phyloP scores from a whole-genome alignment of 2,113 vertebrate genomes.

The Elachura formosa region DNA sequence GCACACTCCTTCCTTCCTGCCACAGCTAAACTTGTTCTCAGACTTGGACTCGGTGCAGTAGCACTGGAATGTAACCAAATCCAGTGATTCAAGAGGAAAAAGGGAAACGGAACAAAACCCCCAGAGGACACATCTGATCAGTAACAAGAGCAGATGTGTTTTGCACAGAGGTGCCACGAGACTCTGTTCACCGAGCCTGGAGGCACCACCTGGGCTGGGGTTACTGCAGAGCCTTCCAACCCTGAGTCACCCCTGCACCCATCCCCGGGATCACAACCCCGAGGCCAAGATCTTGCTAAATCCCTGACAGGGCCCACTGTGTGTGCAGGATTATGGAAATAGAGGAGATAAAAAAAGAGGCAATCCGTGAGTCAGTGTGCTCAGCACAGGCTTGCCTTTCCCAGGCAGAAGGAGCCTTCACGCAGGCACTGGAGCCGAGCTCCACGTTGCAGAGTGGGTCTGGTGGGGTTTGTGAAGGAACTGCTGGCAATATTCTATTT shows the following conservation, averaged over 20 bases:
- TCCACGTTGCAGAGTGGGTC: background rate
- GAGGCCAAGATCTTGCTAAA: background rate
- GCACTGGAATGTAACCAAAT: background rate
- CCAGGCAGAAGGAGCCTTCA: background rate
- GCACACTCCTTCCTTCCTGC: conserved; percentile 8
- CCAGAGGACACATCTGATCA: background rate
- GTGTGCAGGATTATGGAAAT: background rate
- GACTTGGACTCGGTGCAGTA: background rate
- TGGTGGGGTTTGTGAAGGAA: background rate
- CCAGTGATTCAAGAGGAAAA: conserved; percentile 9
- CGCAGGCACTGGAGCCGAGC: background rate
- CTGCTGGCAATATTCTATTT: background rate
- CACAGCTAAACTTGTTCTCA: background rate
- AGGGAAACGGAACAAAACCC: background rate
- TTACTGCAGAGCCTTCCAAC: background rate
- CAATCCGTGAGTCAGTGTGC: background rate
- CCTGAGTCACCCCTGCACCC: background rate
- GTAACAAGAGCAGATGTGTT: background rate
- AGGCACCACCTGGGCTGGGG: background rate
- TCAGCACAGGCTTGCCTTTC: background rate
- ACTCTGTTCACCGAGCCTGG: background rate
- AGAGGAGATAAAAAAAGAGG: background rate
- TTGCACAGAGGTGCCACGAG: background rate
- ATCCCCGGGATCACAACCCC: background rate
- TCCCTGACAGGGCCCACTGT: background rate